phyloP scores from a whole-genome alignment of 2,888 invertebrate species.

The Brachylomia viminalis region DNA sequence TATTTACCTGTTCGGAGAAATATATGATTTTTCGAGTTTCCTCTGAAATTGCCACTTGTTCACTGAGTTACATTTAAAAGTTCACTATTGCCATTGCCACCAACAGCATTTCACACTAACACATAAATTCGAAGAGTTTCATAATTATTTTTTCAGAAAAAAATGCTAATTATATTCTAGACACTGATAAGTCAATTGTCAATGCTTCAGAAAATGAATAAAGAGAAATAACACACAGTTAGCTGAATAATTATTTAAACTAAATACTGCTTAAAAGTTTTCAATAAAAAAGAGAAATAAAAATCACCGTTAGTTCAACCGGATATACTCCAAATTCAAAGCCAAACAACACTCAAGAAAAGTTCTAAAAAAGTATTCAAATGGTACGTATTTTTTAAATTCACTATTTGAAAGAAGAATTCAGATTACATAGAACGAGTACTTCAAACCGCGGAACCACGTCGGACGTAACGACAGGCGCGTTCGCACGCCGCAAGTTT shows the following conservation, averaged over 20 bases:
- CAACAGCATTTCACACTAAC: background rate
- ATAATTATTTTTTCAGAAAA: too few species aligned
- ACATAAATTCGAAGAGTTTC: background rate
- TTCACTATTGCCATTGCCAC: conserved; percentile 18
- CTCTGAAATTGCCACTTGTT: conserved; percentile 24
- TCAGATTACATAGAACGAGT: conserved; percentile 28
- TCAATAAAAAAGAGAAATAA: background rate
- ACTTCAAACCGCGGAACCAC: conserved; percentile 35
- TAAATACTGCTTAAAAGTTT: background rate
- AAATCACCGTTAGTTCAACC: conserved; percentile 2
- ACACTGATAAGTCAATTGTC: background rate
- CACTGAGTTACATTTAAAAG: conserved; percentile 30
- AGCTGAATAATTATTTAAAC: background rate
- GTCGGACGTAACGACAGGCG: conserved; percentile 3
- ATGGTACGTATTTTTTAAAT: background rate
- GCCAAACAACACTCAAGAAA: conserved; percentile 5
- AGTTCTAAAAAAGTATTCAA: background rate
- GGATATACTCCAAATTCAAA: conserved; percentile 1
- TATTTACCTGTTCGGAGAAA: conserved; percentile 36
- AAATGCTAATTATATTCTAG: background rate
- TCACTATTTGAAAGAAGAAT: background rate
- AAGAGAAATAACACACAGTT: background rate
- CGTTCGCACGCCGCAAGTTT: conserved; percentile 66
- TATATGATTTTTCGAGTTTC: background rate
- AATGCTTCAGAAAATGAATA: background rate